Evolutionary conservation across 2,113 vertebrate genomes (phyloP).

Genomic region (Bubo blakistoni): DNA sequence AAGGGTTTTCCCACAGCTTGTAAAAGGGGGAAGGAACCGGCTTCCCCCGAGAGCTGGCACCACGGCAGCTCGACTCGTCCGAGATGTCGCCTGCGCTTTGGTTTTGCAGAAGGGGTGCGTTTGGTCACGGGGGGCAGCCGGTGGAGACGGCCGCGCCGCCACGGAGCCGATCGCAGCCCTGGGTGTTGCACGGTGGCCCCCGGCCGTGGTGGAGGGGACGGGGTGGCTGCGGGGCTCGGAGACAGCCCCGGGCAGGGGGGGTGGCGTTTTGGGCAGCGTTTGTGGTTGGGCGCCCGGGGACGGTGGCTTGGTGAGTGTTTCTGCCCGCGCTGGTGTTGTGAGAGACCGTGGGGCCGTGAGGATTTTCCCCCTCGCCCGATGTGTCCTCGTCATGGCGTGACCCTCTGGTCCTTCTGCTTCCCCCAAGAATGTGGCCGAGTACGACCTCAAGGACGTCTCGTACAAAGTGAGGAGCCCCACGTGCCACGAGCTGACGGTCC

Average conservation of each 20-base stretch:
- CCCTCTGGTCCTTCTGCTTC: background rate
- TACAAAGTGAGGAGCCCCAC: constrained; percentile 76
- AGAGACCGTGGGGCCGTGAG: no score
- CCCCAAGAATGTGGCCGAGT: constrained; percentile 66
- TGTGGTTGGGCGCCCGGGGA: background rate
- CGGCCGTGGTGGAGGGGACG: background rate
- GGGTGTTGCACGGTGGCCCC: no score
- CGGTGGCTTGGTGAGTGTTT: background rate
- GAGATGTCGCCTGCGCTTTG: background rate
- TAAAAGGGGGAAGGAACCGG: background rate
- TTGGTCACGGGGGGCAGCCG: background rate
- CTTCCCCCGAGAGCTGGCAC: background rate
- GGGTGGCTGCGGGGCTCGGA: background rate
- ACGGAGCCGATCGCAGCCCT: background rate
- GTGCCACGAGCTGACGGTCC: constrained; percentile 77
- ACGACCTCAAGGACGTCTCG: constrained; percentile 74
- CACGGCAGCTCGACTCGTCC: fast-evolving
- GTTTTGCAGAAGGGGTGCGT: background rate
- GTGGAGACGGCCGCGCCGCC: no score
- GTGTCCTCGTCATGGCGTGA: fast-evolving
- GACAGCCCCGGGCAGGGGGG: background rate
- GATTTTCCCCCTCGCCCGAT: background rate
- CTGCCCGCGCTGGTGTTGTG: no score
- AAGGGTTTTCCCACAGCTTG: no score
- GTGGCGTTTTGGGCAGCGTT: background rate